Percentiles rank a stretch among this genome's conserved stretches.
These are phyloP conservation scores for Peribatodes rhomboidaria DNA, from an alignment of 2,888 invertebrate genomes.

Conservation along the genomic window DNA sequence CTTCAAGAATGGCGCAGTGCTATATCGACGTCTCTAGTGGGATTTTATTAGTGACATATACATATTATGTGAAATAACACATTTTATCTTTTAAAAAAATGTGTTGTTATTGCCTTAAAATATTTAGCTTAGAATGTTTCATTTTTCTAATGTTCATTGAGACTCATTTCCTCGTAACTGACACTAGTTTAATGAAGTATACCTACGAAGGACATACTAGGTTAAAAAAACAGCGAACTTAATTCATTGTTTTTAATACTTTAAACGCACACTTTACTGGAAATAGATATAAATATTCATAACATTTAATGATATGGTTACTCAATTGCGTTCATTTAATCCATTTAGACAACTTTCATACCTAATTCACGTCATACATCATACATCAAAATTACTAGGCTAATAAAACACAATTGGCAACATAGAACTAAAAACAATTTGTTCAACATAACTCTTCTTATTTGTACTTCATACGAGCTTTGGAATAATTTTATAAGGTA, in stretches of 20 bases:
- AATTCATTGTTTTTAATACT: conserved; percentile 68
- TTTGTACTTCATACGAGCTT: conserved; percentile 59
- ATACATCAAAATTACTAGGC: conserved; percentile 23
- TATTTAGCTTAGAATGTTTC: no score
- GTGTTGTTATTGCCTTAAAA: no score
- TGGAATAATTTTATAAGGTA: conserved; percentile 45
- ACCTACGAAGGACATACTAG: no score
- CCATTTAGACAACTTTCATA: conserved; percentile 35
- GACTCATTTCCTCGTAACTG: no score
- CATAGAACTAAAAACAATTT: conserved; percentile 25
- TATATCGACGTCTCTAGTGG: no score
- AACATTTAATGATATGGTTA: conserved; percentile 70
- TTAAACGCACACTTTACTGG: conserved; percentile 61
- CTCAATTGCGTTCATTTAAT: conserved; percentile 52
- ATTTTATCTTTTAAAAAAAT: no score
- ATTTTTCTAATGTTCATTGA: no score
- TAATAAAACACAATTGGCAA: conserved; percentile 24
- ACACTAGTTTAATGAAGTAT: neutral
- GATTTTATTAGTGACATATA: no score
- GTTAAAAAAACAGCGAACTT: conserved; percentile 51
- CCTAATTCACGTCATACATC: conserved; percentile 27
- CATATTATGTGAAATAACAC: no score
- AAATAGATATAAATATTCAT: conserved; percentile 62
- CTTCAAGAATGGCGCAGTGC: no score
- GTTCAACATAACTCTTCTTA: conserved; percentile 28